These are phyloP conservation scores for Miniopterus natalensis DNA, from an alignment of 2,113 vertebrate genomes.

Conservation along the genomic window DNA sequence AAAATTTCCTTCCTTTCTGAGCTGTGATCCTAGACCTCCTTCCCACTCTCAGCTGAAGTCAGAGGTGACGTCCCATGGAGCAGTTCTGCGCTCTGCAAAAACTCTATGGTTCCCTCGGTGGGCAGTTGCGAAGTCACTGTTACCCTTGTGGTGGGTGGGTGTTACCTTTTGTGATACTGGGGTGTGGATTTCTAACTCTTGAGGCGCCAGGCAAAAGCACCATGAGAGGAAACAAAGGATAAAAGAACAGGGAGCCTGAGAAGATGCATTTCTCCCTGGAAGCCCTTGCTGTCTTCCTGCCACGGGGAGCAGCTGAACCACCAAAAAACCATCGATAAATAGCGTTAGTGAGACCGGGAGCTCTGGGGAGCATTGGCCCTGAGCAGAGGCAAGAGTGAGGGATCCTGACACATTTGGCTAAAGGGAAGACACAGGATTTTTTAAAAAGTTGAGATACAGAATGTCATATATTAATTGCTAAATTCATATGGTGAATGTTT, in stretches of 20 bases:
- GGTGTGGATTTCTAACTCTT: neutral
- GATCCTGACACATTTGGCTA: conserved; percentile 7
- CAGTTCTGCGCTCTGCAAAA: neutral
- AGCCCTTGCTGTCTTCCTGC: conserved; percentile 47
- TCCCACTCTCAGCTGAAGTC: neutral
- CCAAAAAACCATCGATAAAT: neutral
- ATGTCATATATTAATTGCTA: neutral
- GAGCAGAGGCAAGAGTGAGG: neutral
- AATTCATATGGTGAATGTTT: neutral
- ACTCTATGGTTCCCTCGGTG: neutral
- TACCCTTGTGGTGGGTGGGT: neutral
- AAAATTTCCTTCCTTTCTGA: neutral
- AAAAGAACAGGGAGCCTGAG: conserved; percentile 2
- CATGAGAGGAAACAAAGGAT: neutral
- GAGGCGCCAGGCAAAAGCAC: neutral
- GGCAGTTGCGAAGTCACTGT: neutral
- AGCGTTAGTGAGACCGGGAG: conserved; percentile 25
- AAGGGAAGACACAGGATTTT: neutral
- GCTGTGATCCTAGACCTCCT: neutral
- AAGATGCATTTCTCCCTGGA: conserved; percentile 51
- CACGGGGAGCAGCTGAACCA: conserved; percentile 21
- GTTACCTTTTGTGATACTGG: neutral
- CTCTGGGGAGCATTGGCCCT: neutral
- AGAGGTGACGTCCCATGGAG: neutral
- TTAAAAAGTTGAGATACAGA: conserved; percentile 18